These are phyloP conservation scores for Kryptopterus vitreolus DNA, from an alignment of 2,797 vertebrate species.

Conservation along the genomic window DNA sequence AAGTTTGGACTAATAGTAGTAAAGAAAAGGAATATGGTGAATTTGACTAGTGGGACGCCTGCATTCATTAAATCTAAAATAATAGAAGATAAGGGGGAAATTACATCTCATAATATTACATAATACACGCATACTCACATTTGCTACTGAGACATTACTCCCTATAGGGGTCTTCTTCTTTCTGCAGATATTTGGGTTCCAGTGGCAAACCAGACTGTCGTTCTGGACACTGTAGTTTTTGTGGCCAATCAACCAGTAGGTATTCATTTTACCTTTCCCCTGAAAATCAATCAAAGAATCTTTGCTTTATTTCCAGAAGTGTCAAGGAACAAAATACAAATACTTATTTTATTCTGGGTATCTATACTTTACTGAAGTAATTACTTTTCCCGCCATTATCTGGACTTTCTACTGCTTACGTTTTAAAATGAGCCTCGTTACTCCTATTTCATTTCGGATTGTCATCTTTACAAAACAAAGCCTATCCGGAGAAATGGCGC, in stretches of 20 bases:
- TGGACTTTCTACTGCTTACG: too few species aligned
- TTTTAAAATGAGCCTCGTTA: too few species aligned
- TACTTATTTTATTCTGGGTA: too few species aligned
- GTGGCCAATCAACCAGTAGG: conserved; percentile 86
- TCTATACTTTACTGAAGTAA: too few species aligned
- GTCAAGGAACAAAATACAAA: too few species aligned
- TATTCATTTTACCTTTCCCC: conserved; percentile 90
- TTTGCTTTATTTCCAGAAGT: neutral
- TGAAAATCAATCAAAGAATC: conserved; percentile 48
- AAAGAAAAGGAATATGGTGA: too few species aligned
- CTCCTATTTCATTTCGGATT: too few species aligned
- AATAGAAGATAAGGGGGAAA: neutral
- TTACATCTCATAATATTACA: neutral
- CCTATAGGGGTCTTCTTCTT: conserved; percentile 65
- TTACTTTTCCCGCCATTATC: too few species aligned
- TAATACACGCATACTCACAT: conserved; percentile 58
- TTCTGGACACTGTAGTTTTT: conserved; percentile 89
- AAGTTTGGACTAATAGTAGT: neutral
- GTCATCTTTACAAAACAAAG: too few species aligned
- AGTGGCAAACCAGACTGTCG: conserved; percentile 90
- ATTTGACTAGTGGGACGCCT: neutral
- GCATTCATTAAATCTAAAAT: neutral
- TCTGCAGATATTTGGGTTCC: conserved; percentile 73
- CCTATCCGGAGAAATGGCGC: too few species aligned
- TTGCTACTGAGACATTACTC: conserved; percentile 64